phyloP scores from a whole-genome alignment of 2,888 invertebrate genomes.

The Xanthorhoe designata region DNA sequence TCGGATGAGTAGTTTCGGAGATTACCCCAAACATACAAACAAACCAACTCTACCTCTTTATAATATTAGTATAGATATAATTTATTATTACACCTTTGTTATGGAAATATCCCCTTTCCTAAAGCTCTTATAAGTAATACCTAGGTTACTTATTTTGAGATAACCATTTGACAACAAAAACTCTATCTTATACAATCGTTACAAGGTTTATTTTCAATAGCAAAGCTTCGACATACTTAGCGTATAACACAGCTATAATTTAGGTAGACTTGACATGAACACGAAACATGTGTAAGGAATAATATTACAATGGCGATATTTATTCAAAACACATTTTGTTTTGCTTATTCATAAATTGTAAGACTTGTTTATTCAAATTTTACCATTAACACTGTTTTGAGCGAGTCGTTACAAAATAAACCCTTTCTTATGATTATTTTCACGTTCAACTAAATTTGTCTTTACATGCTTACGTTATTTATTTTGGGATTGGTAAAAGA shows the following conservation, averaged over 20 bases:
- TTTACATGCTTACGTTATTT: too few species aligned
- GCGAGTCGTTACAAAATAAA: background rate
- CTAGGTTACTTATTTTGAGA: slow-evolving; percentile 5
- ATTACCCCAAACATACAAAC: too few species aligned
- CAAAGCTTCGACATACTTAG: slow-evolving; percentile 11
- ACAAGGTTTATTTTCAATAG: background rate
- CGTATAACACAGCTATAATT: slow-evolving; percentile 31
- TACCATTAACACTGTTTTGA: background rate
- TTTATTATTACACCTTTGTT: background rate
- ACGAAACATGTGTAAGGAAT: slow-evolving; percentile 34
- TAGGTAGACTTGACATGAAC: slow-evolving; percentile 34
- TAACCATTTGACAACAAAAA: background rate
- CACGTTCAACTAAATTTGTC: too few species aligned
- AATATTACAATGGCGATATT: slow-evolving; percentile 34
- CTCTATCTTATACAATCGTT: background rate
- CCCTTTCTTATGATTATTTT: too few species aligned
- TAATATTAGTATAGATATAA: too few species aligned
- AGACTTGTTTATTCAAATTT: slow-evolving; percentile 1
- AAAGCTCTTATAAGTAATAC: background rate
- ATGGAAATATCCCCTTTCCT: background rate
- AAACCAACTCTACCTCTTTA: too few species aligned
- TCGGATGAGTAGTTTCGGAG: too few species aligned
- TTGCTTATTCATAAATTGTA: slow-evolving; percentile 34
- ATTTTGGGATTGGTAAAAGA: too few species aligned
- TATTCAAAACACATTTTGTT: slow-evolving; percentile 40